Conservation (phyloP, 2,888 invertebrate species). For the Nephrotoma appendiculata region DNA sequence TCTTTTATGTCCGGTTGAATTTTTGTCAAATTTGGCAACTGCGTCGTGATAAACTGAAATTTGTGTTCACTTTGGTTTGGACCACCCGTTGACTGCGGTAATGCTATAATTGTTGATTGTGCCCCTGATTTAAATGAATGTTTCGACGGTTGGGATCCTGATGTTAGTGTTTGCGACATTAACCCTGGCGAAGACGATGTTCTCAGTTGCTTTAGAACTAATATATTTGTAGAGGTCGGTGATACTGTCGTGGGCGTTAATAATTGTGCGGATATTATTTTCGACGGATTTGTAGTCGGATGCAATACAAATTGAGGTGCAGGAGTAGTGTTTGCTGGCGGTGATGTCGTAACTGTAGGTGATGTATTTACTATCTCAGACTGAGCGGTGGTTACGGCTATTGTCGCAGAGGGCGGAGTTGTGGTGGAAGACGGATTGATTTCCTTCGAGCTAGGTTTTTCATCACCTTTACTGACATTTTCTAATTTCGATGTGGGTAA, state of each 20-base stretch:
- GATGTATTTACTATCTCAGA: not conserved
- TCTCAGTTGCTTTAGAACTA: slow-evolving; percentile 8
- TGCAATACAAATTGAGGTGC: not conserved
- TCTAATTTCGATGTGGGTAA: slow-evolving; percentile 38
- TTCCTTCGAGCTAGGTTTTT: not conserved
- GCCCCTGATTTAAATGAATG: not conserved
- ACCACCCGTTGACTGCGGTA: not conserved
- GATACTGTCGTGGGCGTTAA: not conserved
- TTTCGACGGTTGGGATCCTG: not conserved
- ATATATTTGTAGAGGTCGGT: slow-evolving; percentile 7
- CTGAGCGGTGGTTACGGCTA: not conserved
- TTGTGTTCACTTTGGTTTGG: slow-evolving; percentile 18
- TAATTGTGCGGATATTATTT: not conserved
- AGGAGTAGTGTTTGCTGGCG: not conserved
- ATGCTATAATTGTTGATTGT: slow-evolving; percentile 4
- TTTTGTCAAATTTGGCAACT: slow-evolving; percentile 22
- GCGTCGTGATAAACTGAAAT: slow-evolving; percentile 18
- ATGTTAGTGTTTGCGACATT: not conserved
- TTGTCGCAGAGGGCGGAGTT: not conserved
- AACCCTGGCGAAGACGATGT: not conserved
- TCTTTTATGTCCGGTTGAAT: slow-evolving; percentile 11
- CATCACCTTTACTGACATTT: slow-evolving; percentile 20
- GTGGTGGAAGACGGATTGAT: not conserved
- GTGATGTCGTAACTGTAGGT: not conserved
- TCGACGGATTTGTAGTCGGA: not conserved